Evolutionary conservation across 2,113 vertebrate genomes (phyloP).

Genomic region (Cettia cetti): DNA sequence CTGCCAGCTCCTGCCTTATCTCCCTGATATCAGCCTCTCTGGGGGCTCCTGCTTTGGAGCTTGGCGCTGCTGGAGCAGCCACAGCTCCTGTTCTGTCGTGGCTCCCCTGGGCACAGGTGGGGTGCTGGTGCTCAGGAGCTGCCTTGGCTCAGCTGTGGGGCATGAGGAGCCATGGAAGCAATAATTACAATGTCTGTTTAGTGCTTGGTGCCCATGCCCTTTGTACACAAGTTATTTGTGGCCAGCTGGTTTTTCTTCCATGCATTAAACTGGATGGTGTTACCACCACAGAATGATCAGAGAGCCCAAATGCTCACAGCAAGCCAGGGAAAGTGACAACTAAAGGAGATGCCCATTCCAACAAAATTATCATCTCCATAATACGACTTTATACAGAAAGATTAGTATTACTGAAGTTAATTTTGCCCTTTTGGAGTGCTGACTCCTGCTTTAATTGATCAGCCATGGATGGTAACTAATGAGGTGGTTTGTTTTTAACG

Average conservation of each 20-base stretch:
- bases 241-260: background rate
- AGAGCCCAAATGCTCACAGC: background rate
- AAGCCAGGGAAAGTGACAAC: background rate
- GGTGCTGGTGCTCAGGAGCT: background rate
- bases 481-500: background rate
- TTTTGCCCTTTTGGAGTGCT: background rate
- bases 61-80: background rate
- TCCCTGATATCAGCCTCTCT: background rate
- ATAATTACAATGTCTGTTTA: background rate
- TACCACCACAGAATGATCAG: background rate
- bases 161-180: background rate
- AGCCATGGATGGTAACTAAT: background rate
- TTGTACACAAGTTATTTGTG: background rate
- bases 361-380: background rate
- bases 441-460: background rate
- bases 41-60: background rate
- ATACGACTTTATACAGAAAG: background rate
- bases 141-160: background rate
- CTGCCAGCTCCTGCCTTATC: background rate
- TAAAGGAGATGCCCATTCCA: background rate
- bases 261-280: background rate
- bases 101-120: background rate
- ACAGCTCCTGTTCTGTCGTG: background rate
- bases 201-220: background rate
- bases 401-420: background rate